Conservation (phyloP, 2,113 vertebrate species). For the Procavia capensis region DNA sequence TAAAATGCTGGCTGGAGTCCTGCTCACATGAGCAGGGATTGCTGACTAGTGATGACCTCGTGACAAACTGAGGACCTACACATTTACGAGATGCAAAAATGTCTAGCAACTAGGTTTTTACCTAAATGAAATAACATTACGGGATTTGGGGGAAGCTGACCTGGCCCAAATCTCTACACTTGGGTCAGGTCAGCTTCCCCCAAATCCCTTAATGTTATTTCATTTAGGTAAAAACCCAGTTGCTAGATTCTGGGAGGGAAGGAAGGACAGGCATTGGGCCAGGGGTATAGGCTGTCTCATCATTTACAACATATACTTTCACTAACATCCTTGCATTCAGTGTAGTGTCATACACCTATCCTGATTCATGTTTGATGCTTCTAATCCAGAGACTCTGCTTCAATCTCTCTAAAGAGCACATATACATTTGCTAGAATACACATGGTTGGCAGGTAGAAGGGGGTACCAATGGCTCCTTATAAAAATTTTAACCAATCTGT, state of each 20-base stretch:
- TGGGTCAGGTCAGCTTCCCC: neutral
- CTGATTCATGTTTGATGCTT: neutral
- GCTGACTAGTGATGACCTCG: neutral
- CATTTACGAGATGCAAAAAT: neutral
- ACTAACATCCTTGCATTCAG: neutral
- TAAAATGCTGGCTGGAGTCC: neutral
- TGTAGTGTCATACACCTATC: neutral
- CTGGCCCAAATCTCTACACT: neutral
- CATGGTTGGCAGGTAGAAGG: neutral
- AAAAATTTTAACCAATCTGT: neutral
- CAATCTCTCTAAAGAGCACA: neutral
- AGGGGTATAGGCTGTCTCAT: neutral
- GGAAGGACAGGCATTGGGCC: neutral
- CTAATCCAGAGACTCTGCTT: neutral
- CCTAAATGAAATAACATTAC: too few relatives aligned
- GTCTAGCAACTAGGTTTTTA: too few relatives aligned
- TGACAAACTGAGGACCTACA: neutral
- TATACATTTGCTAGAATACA: neutral
- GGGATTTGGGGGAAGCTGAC: too few relatives aligned
- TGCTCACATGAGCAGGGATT: neutral
- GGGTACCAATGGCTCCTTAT: neutral
- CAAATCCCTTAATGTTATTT: neutral
- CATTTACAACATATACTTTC: neutral
- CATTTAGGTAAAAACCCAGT: neutral
- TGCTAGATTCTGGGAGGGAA: neutral